phyloP scores from a whole-genome alignment of 1,140 invertebrate species.

The Melanaphis sacchari region DNA sequence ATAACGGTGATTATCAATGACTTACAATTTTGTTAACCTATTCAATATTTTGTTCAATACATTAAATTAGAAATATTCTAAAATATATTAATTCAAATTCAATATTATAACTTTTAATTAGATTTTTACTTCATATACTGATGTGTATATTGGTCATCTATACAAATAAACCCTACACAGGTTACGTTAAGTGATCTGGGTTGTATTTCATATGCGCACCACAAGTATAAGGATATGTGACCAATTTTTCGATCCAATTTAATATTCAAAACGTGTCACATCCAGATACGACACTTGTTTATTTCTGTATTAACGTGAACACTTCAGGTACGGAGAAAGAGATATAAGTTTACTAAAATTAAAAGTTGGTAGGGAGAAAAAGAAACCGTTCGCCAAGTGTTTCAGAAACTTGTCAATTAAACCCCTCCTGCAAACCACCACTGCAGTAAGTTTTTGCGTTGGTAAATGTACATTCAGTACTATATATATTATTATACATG shows the following conservation, averaged over 20 bases:
- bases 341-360: slow-evolving; percentile 40
- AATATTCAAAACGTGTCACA: slow-evolving; percentile 47
- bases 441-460: slow-evolving; percentile 30
- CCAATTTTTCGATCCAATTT: slow-evolving; percentile 25
- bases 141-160: neutral
- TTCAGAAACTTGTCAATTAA: slow-evolving; percentile 55
- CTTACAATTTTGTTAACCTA: neutral
- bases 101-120: neutral
- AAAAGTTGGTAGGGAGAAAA: slow-evolving; percentile 36
- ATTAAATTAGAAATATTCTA: neutral
- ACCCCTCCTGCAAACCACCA: neutral
- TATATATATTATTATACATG: slow-evolving; percentile 15
- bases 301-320: slow-evolving; percentile 41
- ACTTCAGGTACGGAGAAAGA: neutral
- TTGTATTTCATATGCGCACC: neutral
- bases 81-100: neutral
- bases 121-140: neutral
- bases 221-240: neutral
- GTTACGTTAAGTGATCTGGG: neutral
- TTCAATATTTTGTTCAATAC: neutral
- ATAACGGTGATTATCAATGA: neutral
- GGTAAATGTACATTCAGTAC: slow-evolving; percentile 1
- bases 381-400: slow-evolving; percentile 37
- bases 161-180: neutral
- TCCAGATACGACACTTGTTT: slow-evolving; percentile 37